Base-by-base conservation (phyloP, 2,113 vertebrate species). In the Mohoua ochrocephala region DNA sequence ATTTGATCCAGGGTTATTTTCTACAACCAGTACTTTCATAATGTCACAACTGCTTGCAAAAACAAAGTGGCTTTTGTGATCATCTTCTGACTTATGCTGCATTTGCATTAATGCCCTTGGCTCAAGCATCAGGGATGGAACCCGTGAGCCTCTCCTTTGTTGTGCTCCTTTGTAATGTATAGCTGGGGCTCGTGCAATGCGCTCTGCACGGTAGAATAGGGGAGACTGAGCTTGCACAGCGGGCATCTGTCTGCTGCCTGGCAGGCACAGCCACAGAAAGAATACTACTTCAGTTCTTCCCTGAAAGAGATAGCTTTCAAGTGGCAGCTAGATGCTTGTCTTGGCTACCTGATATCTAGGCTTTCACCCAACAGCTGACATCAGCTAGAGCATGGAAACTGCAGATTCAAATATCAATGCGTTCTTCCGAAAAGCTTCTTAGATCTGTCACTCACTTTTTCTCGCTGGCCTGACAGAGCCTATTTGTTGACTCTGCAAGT, bases 321-420 rank as follows among this genome's bases (percentile, higher is more conserved):
- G 91, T 91, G 93, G 93, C 82, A 96, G 84, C 78, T 90, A 90
- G 84, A 91, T 93, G 96, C 94, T 97, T 97, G 94, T 93, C 94
- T 97, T 96, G 96, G 95, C 96, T 96, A 97, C 94, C 59, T 96
- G 96, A 96, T 96, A 95, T 28, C 45, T 44, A 93, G 91, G 91
- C 93, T 96, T 90, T 88, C 54, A 85, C 78, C 90, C 88, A 94
- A 69, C 8, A 6, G 82, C 90, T 96, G 91, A 95, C 93, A 96
- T 93, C 90, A 97, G 84, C 87, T 95, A 63, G 35, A 77, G 63
- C n/a, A 47, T 59, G 92, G 78, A 97, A 95, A 97, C 50, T 91
- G 52, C 82, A 95, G 82, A 88, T 93, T 97, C 93, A 96, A 96
- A 90, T 95, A 94, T 91, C 90, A 93, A 39, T 77, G 50, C 5